Evolutionary conservation across 2,797 vertebrate species (phyloP), one percentile per base, ranked within the genome.

Genomic region (Gallinago nigripennis): DNA sequence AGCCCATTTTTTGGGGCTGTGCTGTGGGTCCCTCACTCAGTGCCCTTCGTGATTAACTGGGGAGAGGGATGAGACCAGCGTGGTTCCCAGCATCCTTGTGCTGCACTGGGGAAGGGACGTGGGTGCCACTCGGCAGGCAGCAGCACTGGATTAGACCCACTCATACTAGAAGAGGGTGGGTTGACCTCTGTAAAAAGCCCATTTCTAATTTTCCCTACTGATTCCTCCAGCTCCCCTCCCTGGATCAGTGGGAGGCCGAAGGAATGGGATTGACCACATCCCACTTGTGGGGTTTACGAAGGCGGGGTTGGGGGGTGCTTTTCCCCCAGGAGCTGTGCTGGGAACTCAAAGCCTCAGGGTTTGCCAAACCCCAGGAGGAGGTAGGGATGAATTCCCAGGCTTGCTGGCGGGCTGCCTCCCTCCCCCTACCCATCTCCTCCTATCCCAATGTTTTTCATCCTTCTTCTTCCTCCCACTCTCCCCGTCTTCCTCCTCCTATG

Each of bases 341-440:
- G 94, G 86, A 98, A 97, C 94, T 94, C 89, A 90, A 88, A 95
- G 71, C 93, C 94, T 92, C 4, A 5, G 92, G 87, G 77, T 93
- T 95, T 98, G 96, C 97, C 86, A 98, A 97, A 98, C 98, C 98
- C 98, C 97, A 97, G 93, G 54, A 84, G 95, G 94, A 94, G 94
- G 92, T 33, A 92, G 37, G 5, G 78, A 93, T 77, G 61, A 78
- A 35, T 97, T 95, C 90, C 93, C 94, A 95, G 88, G 96, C 93
- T 90, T 80, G 63, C 12, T 93, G 90, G 68, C 7, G 0, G 31
- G 51, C 77, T 95, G 88, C 73, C 73, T 95, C 63, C 51, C 66
- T 84, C 85, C 71, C 45, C 90, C 83, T 95, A 80, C 82, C 78
- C 64, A 57, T 88, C 71, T 86, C 69, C 50, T 92, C 50, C 72